A percentile compares a stretch with the other conserved stretches of the same genome.
These are phyloP conservation scores for Coelogynopora nodosa DNA, from an alignment of 2,888 invertebrate genomes.

Conservation along the genomic window DNA sequence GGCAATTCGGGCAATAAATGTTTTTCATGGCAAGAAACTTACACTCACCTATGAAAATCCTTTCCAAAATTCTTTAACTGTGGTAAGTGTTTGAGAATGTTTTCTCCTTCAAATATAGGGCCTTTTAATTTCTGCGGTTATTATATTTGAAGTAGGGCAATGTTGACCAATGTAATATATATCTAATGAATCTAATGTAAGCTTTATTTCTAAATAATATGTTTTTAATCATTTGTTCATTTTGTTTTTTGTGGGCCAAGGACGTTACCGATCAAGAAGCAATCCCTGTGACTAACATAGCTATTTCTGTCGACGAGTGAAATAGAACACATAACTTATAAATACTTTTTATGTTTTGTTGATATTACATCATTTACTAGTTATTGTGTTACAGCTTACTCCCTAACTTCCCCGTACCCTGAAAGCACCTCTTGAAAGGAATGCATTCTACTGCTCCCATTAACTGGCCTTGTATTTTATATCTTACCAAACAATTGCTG, in stretches of 20 bases:
- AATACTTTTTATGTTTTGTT: neutral
- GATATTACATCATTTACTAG: too few relatives aligned
- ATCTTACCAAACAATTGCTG: too few relatives aligned
- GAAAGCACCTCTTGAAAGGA: too few relatives aligned
- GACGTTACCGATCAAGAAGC: neutral
- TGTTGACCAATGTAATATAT: too few relatives aligned
- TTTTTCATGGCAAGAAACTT: constrained; percentile 8
- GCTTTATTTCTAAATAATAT: neutral
- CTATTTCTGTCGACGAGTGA: neutral
- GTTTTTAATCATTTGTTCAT: neutral
- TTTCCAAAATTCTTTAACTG: neutral
- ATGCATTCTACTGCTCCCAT: too few relatives aligned
- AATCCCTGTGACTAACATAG: neutral
- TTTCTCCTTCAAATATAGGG: neutral
- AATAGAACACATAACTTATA: neutral
- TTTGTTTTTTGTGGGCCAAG: neutral
- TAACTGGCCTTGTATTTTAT: too few relatives aligned
- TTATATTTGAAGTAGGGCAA: too few relatives aligned
- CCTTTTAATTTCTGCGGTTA: too few relatives aligned
- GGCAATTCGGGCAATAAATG: constrained; percentile 10
- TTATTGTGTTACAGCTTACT: too few relatives aligned
- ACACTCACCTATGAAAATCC: neutral
- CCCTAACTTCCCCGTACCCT: too few relatives aligned
- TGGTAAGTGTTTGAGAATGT: neutral
- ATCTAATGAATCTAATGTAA: neutral